Evolutionary conservation across 1,140 invertebrate genomes (phyloP).

Genomic region (Propsilocerus akamusi): DNA sequence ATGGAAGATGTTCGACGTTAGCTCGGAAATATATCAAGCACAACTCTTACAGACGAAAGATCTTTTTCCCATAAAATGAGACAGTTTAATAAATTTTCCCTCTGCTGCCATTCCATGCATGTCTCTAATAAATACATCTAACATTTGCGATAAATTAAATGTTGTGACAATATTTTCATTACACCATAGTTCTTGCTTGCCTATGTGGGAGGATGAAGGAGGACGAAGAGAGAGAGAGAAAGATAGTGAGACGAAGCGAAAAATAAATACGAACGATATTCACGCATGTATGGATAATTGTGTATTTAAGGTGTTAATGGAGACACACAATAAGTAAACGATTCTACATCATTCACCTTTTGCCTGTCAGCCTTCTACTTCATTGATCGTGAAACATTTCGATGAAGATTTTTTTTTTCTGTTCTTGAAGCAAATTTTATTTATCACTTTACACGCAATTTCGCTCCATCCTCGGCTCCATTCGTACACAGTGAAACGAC

Average conservation of each 20-base stretch:
- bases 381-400: no score
- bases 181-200: background rate
- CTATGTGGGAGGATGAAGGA: background rate
- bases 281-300: background rate
- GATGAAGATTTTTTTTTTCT: no score
- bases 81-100: background rate
- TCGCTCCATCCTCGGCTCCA: background rate
- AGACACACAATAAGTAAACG: background rate
- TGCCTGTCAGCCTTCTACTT: background rate
- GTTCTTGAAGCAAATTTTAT: no score
- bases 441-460: no score
- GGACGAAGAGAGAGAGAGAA: background rate
- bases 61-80: no score
- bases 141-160: background rate
- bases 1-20: no score
- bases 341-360: background rate
- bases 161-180: constrained; percentile 2
- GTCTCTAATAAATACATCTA: no score
- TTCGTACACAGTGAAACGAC: background rate
- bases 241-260: background rate
- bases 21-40: no score
- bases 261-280: background rate
- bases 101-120: no score
- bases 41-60: no score
- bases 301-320: constrained; percentile 1